These are phyloP conservation scores for Liasis olivaceus DNA, from an alignment of 2,797 vertebrate genomes.

Conservation along the genomic window DNA sequence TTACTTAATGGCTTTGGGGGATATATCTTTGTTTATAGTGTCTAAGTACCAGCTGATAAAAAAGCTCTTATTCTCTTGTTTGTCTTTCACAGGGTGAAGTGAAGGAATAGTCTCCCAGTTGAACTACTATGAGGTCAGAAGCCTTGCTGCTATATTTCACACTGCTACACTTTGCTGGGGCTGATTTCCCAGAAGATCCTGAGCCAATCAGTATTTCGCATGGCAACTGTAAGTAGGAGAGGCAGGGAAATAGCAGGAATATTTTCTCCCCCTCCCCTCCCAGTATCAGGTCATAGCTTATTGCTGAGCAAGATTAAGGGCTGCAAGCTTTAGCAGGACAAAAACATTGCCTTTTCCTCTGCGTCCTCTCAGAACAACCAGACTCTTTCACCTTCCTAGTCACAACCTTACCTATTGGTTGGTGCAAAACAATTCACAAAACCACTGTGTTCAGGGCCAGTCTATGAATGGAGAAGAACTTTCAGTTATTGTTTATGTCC, in stretches of 20 bases:
- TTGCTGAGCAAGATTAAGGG: neutral
- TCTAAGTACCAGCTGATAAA: conserved; percentile 31
- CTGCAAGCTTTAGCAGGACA: neutral
- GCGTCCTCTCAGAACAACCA: neutral
- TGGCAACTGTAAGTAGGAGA: conserved; percentile 94
- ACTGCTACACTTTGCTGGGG: conserved; percentile 92
- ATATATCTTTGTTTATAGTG: conserved; percentile 38
- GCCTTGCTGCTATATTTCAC: conserved; percentile 96
- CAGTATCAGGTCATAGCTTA: neutral
- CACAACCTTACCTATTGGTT: neutral
- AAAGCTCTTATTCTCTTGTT: conserved; percentile 43
- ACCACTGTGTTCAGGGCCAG: neutral
- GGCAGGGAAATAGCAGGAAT: neutral
- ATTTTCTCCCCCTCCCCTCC: neutral
- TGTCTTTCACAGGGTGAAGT: conserved; percentile 85
- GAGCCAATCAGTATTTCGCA: conserved; percentile 99
- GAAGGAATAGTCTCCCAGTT: conserved; percentile 81
- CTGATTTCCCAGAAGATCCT: conserved; percentile 97
- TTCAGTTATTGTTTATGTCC: neutral
- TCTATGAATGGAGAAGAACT: neutral
- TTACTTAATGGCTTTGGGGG: neutral
- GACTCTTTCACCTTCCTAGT: neutral
- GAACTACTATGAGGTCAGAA: conserved; percentile 98
- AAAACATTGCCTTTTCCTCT: conserved; percentile 2
- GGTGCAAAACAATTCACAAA: neutral